A percentile compares a stretch with the other conserved stretches of the same genome.
Evolutionary conservation across 2,888 invertebrate genomes (phyloP).

Genomic region (Clepsis dumicolana): DNA sequence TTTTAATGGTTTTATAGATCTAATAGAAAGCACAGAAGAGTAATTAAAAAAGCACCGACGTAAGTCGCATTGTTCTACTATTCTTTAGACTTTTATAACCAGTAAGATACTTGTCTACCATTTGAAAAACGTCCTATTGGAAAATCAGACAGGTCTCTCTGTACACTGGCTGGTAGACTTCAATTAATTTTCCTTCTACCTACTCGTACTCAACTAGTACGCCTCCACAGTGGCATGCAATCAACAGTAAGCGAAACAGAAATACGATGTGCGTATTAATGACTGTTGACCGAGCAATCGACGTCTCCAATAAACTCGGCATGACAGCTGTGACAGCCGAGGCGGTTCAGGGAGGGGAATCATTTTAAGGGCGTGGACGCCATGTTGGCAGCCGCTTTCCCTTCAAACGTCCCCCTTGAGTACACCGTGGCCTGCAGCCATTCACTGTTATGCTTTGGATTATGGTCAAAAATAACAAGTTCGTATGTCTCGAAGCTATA

Average conservation of each 20-base stretch:
- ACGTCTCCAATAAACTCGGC: constrained; percentile 53
- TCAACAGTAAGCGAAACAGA: neutral
- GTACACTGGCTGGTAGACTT: no score
- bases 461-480: constrained; percentile 4
- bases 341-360: constrained; percentile 58
- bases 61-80: no score
- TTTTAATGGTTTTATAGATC: no score
- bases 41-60: no score
- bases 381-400: constrained; percentile 53
- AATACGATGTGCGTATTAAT: neutral
- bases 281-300: constrained; percentile 15
- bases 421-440: constrained; percentile 13
- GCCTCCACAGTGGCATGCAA: neutral
- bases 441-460: neutral
- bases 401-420: constrained; percentile 4
- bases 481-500: neutral
- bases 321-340: constrained; percentile 65
- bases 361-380: constrained; percentile 57
- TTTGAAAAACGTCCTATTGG: no score
- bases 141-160: no score
- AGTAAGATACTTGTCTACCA: no score
- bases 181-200: no score
- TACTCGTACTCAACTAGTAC: no score
- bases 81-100: no score
- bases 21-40: no score